Conservation (phyloP, 2,888 invertebrate genomes). For the Lingula anatina region DNA sequence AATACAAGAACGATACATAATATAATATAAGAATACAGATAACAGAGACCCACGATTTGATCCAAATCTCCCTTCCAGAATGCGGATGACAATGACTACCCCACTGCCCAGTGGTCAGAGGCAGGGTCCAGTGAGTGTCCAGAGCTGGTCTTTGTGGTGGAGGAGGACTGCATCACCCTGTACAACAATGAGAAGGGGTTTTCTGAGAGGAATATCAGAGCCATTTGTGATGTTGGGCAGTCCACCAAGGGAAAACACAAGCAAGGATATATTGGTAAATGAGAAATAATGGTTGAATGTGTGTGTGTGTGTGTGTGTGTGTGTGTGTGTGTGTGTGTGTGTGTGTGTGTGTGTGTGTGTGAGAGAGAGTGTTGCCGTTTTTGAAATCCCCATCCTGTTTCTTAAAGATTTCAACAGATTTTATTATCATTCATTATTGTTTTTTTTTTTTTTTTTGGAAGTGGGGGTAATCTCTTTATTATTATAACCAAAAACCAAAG, state of each 20-base stretch:
- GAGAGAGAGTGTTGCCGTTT: slow-evolving; percentile 36
- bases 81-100: slow-evolving; percentile 52
- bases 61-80: no score
- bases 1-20: no score
- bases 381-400: slow-evolving; percentile 27
- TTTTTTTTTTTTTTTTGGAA: no score
- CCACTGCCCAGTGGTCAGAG: slow-evolving; percentile 17
- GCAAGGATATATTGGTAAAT: slow-evolving; percentile 47
- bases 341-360: no score
- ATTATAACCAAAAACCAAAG: no score
- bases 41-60: no score
- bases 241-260: slow-evolving; percentile 51
- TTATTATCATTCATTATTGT: slow-evolving; percentile 46
- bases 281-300: slow-evolving; percentile 18
- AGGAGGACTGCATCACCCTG: slow-evolving; percentile 27
- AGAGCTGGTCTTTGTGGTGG: slow-evolving; percentile 36
- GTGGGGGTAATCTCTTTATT: no score
- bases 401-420: slow-evolving; percentile 50
- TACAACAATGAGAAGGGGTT: slow-evolving; percentile 51
- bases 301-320: no score
- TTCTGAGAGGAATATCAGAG: slow-evolving; percentile 38
- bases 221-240: slow-evolving; percentile 51
- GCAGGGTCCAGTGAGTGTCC: slow-evolving; percentile 18
- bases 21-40: no score
- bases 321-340: no score